Conservation (phyloP, 2,797 vertebrate species). For the Vultur gryphus region DNA sequence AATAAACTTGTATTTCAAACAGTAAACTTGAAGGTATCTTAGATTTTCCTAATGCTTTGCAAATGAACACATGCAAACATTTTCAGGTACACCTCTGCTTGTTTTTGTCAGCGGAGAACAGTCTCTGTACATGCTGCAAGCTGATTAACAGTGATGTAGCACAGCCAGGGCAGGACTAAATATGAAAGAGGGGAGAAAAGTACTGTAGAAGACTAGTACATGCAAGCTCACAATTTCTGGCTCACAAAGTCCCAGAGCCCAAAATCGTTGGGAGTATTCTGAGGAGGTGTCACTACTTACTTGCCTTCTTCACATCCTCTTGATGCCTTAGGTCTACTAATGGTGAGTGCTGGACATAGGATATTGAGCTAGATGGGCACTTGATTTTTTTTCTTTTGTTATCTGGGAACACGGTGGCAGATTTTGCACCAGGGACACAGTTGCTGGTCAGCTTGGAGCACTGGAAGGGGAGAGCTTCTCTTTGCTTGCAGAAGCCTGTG, state of each 20-base stretch:
- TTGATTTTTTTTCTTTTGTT: background rate
- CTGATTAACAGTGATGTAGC: background rate
- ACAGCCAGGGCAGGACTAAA: background rate
- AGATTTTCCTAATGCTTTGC: background rate
- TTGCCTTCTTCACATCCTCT: background rate
- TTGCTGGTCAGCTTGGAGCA: background rate
- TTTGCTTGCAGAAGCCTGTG: background rate
- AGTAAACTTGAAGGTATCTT: background rate
- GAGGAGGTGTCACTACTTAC: background rate
- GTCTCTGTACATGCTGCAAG: background rate
- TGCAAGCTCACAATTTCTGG: background rate
- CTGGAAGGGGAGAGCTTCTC: background rate
- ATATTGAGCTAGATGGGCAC: background rate
- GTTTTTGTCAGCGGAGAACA: background rate
- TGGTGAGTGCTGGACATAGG: background rate
- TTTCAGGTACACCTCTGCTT: background rate
- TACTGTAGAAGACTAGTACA: accelerated
- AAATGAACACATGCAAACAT: accelerated
- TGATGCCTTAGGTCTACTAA: background rate
- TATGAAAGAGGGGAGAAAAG: background rate
- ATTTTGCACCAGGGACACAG: background rate
- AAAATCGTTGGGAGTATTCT: background rate
- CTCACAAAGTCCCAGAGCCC: background rate
- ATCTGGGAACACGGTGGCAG: background rate
- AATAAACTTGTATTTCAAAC: background rate